Evolutionary conservation across 2,888 invertebrate genomes (phyloP), one percentile per base, ranked within the genome.

Genomic region (Drosophila fulvimacula): DNA sequence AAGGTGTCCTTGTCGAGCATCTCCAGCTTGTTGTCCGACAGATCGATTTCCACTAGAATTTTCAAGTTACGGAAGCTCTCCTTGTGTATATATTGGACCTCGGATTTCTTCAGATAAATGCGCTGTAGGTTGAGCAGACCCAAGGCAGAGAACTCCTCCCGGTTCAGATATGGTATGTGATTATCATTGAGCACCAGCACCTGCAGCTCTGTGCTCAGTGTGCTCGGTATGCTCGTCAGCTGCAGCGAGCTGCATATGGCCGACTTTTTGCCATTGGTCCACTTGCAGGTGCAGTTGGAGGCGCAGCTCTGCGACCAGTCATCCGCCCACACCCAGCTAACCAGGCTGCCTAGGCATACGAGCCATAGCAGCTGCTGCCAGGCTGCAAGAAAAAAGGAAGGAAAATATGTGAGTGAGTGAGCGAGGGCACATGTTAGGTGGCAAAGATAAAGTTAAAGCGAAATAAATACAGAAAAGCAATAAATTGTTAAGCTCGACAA

Each of bases 221-320:
- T 94, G 15, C 93, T 94, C 42, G 98, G 98, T 58, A 98, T 95
- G 73, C 95, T 94, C 80, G 96, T 96, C 80, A 97, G 94, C 82
- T 96, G 96, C 79, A 96, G 95, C 89, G 96, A 95, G 74, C 95
- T 95, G 93, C 98, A 98, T 68, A 96, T 94, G 62, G 97, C 98
- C 46, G 97, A 97, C 92, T 97, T 97, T 93, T 98, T 98, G 72
- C 97, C 97, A 71, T 96, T 96, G 46, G 96, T 96, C 98, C 98
- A 98, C 93, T 97, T 97, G 94, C 98, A 98, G 89, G 95, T 95
- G 92, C 98, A 98, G 85, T 96, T 95, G 79, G 95, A 94, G 88
- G 97, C 96, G 93, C 97, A 97, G 93, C 96, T 97, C 61, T 90
- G 90, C 58, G 96, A 96, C 97, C 97, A 97, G 93, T 97, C 97